Evolutionary conservation across 2,113 vertebrate genomes (phyloP).

Genomic region (Rhinichthys klamathensis): DNA sequence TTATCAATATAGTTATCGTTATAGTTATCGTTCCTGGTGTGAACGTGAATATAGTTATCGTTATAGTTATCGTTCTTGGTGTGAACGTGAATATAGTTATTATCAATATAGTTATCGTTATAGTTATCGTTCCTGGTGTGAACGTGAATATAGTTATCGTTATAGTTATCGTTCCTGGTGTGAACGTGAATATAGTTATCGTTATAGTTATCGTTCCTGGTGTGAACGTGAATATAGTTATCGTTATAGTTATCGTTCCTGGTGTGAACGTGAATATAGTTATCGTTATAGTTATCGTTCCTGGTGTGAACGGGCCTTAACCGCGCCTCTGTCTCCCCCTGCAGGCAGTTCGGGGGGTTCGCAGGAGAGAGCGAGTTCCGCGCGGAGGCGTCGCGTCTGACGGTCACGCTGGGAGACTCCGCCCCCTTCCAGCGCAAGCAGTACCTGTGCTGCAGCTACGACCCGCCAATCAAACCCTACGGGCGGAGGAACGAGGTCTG

Average conservation of each 20-base stretch:
- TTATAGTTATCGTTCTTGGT: too few species aligned
- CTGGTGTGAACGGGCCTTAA: not conserved
- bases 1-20: too few species aligned
- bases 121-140: too few species aligned
- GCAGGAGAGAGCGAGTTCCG: slow-evolving; percentile 85
- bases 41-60: too few species aligned
- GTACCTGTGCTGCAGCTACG: slow-evolving; percentile 88
- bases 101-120: not conserved
- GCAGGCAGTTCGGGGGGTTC: slow-evolving; percentile 90
- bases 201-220: not conserved
- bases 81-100: too few species aligned
- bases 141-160: too few species aligned
- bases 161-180: too few species aligned
- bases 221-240: too few species aligned
- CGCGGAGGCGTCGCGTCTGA: slow-evolving; percentile 80
- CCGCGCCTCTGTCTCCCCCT: not conserved
- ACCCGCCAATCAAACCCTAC: slow-evolving; percentile 88
- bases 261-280: too few species aligned
- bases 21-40: too few species aligned
- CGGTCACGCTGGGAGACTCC: slow-evolving; percentile 80
- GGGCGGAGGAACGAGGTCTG: slow-evolving; percentile 90
- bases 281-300: too few species aligned
- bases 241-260: too few species aligned
- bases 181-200: not conserved
- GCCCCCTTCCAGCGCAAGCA: slow-evolving; percentile 80